Conservation (phyloP, 92 coral and sea anemone species). For the Epizoanthus rinbou region DNA sequence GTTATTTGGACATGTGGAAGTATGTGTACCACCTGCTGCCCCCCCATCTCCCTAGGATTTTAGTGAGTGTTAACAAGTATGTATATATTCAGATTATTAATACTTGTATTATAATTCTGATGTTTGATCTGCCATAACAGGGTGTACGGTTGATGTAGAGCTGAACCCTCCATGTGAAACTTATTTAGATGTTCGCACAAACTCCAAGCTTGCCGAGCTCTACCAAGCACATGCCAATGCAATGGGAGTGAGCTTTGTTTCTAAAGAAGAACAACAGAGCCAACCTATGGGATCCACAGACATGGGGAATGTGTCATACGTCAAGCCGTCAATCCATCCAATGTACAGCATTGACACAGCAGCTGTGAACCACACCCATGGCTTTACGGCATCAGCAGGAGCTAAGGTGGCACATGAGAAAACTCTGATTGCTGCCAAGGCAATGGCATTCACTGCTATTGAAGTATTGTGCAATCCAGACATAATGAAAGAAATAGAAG, state of each 20-base stretch:
- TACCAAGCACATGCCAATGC: slow-evolving; percentile 83
- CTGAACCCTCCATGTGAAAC: slow-evolving; percentile 64
- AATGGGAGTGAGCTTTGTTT: slow-evolving; percentile 66
- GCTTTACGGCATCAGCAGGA: slow-evolving; percentile 78
- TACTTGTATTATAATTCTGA: too few species aligned
- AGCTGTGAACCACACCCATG: slow-evolving; percentile 77
- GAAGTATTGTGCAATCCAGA: slow-evolving; percentile 78
- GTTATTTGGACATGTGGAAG: too few species aligned
- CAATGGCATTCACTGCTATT: slow-evolving; percentile 85
- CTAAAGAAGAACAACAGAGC: slow-evolving; percentile 71
- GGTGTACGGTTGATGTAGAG: slow-evolving; percentile 84
- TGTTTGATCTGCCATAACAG: slow-evolving; percentile 35
- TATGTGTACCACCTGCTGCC: too few species aligned
- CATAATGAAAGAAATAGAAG: slow-evolving; percentile 69
- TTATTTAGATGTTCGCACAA: slow-evolving; percentile 67
- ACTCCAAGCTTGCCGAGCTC: slow-evolving; percentile 71
- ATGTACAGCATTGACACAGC: slow-evolving; percentile 73
- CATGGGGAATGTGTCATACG: slow-evolving; percentile 97
- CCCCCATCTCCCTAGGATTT: too few species aligned
- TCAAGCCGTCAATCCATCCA: slow-evolving; percentile 96
- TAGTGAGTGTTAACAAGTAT: too few species aligned
- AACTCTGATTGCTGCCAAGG: slow-evolving; percentile 78
- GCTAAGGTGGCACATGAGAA: slow-evolving; percentile 70
- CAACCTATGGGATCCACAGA: slow-evolving; percentile 87
- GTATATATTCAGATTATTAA: too few species aligned